These are phyloP conservation scores for Nicator chloris DNA, from an alignment of 2,113 vertebrate species.

Conservation along the genomic window DNA sequence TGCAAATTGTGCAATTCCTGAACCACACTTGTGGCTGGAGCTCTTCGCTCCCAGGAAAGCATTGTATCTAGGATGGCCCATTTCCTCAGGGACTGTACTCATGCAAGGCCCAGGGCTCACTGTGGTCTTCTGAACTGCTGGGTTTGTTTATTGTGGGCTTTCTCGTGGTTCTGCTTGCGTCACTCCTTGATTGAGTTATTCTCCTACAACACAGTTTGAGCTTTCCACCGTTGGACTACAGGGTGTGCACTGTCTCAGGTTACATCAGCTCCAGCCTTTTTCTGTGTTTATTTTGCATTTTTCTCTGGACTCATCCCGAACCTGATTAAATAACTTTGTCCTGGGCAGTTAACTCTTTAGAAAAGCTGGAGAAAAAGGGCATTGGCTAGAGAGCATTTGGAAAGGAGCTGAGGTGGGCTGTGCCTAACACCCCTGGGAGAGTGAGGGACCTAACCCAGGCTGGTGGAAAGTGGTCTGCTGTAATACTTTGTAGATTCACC, in stretches of 20 bases:
- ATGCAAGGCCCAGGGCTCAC: background rate
- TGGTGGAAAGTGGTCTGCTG: background rate
- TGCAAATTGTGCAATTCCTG: background rate
- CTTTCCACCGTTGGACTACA: background rate
- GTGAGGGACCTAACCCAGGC: background rate
- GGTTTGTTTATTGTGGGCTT: background rate
- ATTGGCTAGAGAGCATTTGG: background rate
- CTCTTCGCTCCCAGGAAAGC: background rate
- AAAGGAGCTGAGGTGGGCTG: background rate
- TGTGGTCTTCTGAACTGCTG: background rate
- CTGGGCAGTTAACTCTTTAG: background rate
- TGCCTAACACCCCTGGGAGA: background rate
- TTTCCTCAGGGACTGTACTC: background rate
- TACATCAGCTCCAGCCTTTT: background rate
- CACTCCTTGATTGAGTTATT: background rate
- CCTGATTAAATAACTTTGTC: background rate
- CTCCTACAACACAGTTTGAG: background rate
- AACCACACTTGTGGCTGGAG: background rate
- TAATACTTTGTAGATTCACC: background rate
- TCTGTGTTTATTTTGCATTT: background rate
- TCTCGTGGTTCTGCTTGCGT: background rate
- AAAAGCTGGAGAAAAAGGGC: background rate
- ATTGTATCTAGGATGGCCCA: fast-evolving
- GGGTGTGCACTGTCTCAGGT: background rate
- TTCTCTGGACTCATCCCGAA: background rate